A percentile compares a stretch with the other conserved stretches of the same genome.
phyloP scores from a whole-genome alignment of 2,888 invertebrate species.

The Caenorhabditis auriculariae region DNA sequence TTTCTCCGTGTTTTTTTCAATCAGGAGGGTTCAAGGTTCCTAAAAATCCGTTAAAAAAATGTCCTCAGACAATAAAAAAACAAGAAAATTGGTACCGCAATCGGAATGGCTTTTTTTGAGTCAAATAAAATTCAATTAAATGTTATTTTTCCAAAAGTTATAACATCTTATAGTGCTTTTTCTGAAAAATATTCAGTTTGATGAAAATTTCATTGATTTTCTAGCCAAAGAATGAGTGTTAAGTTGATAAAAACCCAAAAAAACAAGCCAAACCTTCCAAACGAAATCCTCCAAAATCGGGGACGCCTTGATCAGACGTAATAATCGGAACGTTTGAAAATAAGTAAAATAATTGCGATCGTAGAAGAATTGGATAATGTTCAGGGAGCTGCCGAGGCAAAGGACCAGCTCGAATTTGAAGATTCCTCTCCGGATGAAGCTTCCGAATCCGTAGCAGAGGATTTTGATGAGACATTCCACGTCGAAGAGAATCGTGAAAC shows the following conservation, averaged over 20 bases:
- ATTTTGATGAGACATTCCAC: slow-evolving; percentile 94
- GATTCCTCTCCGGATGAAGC: slow-evolving; percentile 40
- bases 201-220: too few relatives aligned
- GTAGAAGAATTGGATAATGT: slow-evolving; percentile 81
- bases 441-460: slow-evolving; percentile 82
- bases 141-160: too few relatives aligned
- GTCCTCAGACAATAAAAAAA: too few relatives aligned
- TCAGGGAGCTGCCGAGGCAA: slow-evolving; percentile 86
- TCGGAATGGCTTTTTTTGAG: too few relatives aligned
- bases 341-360: slow-evolving; percentile 87
- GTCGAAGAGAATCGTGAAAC: slow-evolving; percentile 90
- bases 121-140: too few relatives aligned
- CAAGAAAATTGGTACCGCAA: too few relatives aligned
- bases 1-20: too few relatives aligned
- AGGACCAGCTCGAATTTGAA: slow-evolving; percentile 82
- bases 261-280: slow-evolving; percentile 66
- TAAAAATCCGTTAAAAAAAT: too few relatives aligned
- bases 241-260: neutral
- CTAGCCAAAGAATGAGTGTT: too few relatives aligned
- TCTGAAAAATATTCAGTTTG: too few relatives aligned
- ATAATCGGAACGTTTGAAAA: slow-evolving; percentile 76
- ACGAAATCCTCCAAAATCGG: slow-evolving; percentile 95
- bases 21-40: too few relatives aligned
- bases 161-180: neutral
- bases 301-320: slow-evolving; percentile 94